Evolutionary conservation across 30 jellyfish, hydroid and myxozoan species (phyloP), one percentile per base, ranked within the genome.

Genomic region (Hydractinia symbiolongicarpus): DNA sequence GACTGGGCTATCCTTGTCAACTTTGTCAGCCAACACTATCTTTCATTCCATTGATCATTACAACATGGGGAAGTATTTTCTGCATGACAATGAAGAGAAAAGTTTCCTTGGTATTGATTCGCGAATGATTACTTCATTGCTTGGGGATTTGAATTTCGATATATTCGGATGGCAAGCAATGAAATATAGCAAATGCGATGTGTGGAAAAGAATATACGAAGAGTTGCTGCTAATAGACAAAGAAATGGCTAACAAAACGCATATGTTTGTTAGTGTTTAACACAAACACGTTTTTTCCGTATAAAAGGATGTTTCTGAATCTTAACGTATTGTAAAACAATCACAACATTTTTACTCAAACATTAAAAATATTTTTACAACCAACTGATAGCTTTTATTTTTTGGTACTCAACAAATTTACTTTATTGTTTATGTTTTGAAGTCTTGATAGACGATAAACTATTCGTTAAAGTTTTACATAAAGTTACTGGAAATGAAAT

Each of bases 261-360:
- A 71, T 5, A 71, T 71, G 80, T 71, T 71, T 71, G 80, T 71
- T 15, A 71, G 80, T 50, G 80, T 71, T 19, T 71, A 71, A 71
- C 44, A 30, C n/a, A n/a, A n/a, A n/a, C n/a, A n/a, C n/a, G n/a
- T n/a, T n/a, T 30, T 30, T 30, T 2, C 44, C 44, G 44, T 2
- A 30, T 2, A 30, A 30, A 30, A 30, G 44, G 44, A 30, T 30
- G 2, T 30, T 30, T 30, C 2, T 30, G 1, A 30, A 30, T 30
- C 44, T 30, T 30, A 30, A n/a, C n/a, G n/a, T n/a, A n/a, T n/a
- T n/a, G 44, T 30, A 30, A 30, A 0, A 30, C 44, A 30, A 1
- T 2, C 44, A 30, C 44, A 30, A 30, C 44, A 0, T 30, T 30
- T 1, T 30, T 1, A 30, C 2, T 30, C 44, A 30, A 30, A 30